phyloP scores from a whole-genome alignment of 2,113 vertebrate genomes.

The Tragelaphus strepsiceros region DNA sequence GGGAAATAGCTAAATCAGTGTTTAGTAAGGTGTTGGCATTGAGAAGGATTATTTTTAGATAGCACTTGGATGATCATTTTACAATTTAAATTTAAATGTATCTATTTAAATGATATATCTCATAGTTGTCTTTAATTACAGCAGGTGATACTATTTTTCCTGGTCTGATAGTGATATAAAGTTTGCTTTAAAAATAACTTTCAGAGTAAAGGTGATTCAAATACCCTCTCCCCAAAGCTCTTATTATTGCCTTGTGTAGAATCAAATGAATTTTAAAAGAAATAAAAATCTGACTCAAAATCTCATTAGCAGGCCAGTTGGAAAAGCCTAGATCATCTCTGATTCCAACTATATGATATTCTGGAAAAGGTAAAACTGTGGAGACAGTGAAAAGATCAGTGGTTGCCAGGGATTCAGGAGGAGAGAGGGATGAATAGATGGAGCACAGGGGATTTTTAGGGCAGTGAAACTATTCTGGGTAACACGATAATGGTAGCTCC shows the following conservation, averaged over 20 bases:
- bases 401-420: not conserved
- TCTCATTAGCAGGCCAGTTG: not conserved
- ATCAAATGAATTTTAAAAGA: not conserved
- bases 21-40: constrained; percentile 4
- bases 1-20: not conserved
- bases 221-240: not conserved
- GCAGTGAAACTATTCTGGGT: not conserved
- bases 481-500: not conserved
- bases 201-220: constrained; percentile 24
- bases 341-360: not conserved
- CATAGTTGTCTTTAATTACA: not conserved
- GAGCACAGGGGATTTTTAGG: not conserved
- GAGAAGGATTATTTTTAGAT: constrained; percentile 29
- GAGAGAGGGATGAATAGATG: not conserved
- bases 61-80: not conserved
- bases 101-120: not conserved
- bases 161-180: not conserved
- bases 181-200: constrained; percentile 32
- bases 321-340: not conserved
- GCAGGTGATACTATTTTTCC: not conserved
- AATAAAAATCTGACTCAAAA: not conserved
- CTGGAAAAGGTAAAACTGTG: not conserved
- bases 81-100: not conserved
- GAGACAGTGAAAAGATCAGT: not conserved
- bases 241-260: constrained; percentile 19